These are phyloP conservation scores for Austrolebias charrua DNA, from an alignment of 2,797 vertebrate species.

Conservation along the genomic window DNA sequence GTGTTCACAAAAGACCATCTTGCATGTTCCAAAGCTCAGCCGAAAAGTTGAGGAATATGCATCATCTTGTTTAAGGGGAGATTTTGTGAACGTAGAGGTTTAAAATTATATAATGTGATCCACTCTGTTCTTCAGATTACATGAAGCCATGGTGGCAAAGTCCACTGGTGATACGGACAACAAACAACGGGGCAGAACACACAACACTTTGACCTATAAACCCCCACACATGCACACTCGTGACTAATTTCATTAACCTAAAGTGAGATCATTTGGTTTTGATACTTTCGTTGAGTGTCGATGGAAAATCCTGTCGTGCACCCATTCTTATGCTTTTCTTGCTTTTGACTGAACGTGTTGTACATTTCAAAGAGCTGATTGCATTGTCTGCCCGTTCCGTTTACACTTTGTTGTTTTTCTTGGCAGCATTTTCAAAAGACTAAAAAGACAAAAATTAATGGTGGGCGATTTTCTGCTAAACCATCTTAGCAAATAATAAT, in stretches of 20 bases:
- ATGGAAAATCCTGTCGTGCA: neutral
- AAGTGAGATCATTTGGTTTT: slow-evolving; percentile 9
- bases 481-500: neutral
- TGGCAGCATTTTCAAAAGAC: slow-evolving; percentile 26
- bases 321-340: neutral
- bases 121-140: slow-evolving; percentile 38
- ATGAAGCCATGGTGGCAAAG: slow-evolving; percentile 61
- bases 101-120: neutral
- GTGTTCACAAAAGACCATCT: neutral
- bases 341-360: slow-evolving; percentile 1
- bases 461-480: slow-evolving; percentile 3
- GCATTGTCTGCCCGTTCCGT: slow-evolving; percentile 19
- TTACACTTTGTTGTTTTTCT: slow-evolving; percentile 44
- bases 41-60: neutral
- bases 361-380: slow-evolving; percentile 20
- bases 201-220: slow-evolving; percentile 71
- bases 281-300: slow-evolving; percentile 6
- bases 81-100: neutral
- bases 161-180: slow-evolving; percentile 62
- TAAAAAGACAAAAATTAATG: slow-evolving; percentile 11
- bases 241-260: too few relatives aligned
- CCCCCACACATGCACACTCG: slow-evolving; percentile 15
- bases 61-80: neutral
- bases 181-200: slow-evolving; percentile 64
- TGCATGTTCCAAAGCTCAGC: neutral